Evolutionary conservation across 2,888 invertebrate genomes (phyloP).

Genomic region (Pyralis farinalis): DNA sequence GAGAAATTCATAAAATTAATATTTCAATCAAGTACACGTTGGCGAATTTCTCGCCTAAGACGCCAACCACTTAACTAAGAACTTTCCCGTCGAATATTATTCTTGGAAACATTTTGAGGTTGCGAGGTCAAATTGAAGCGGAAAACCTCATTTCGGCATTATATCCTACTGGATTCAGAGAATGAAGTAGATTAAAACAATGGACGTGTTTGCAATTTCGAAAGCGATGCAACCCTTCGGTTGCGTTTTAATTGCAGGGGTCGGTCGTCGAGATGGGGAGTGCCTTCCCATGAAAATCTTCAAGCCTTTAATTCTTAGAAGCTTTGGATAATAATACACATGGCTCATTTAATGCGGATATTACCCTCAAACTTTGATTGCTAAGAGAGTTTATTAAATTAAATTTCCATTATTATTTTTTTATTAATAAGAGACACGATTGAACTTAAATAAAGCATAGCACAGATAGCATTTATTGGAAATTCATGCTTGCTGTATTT

Average conservation of each 20-base stretch:
- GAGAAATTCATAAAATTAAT: slow-evolving; percentile 52
- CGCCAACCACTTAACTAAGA: slow-evolving; percentile 35
- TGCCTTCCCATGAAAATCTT: slow-evolving; percentile 43
- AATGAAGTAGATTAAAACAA: slow-evolving; percentile 73
- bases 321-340: slow-evolving; percentile 36
- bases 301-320: slow-evolving; percentile 48
- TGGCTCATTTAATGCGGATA: slow-evolving; percentile 50
- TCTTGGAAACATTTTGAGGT: slow-evolving; percentile 15
- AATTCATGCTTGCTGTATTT: too few species aligned
- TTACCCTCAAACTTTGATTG: slow-evolving; percentile 31
- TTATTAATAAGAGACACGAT: too few species aligned
- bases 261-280: slow-evolving; percentile 34
- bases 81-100: slow-evolving; percentile 21
- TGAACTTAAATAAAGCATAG: too few species aligned
- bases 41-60: slow-evolving; percentile 38
- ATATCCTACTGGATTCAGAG: slow-evolving; percentile 53
- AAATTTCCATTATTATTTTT: too few species aligned
- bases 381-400: slow-evolving; percentile 10
- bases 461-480: too few species aligned
- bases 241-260: slow-evolving; percentile 77
- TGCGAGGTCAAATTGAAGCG: slow-evolving; percentile 38
- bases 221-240: slow-evolving; percentile 73
- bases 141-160: slow-evolving; percentile 48
- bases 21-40: slow-evolving; percentile 60
- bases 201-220: slow-evolving; percentile 75